phyloP scores from a whole-genome alignment of 2,797 vertebrate genomes.

The Sebastes hubbsi region DNA sequence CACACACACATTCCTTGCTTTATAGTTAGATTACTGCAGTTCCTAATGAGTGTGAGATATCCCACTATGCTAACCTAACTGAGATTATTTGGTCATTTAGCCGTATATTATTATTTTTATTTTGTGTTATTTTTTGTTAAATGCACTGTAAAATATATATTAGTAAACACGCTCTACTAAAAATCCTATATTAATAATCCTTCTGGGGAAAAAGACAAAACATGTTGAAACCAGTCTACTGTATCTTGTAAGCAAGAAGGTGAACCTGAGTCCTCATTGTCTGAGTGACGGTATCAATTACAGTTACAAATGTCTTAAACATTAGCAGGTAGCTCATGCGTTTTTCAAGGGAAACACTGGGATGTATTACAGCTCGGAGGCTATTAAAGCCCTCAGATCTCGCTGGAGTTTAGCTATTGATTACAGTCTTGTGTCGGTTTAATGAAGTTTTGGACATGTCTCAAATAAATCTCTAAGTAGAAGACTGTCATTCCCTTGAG shows the following conservation, averaged over 20 bases:
- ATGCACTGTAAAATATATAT: not conserved
- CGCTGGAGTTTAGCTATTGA: constrained; percentile 22
- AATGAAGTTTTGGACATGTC: constrained; percentile 37
- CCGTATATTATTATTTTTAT: not conserved
- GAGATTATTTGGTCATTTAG: not conserved
- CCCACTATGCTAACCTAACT: not conserved
- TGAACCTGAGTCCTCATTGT: not conserved
- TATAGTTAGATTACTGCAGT: no score
- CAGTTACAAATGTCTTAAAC: constrained; percentile 11
- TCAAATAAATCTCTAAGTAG: constrained; percentile 20
- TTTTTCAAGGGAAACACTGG: constrained; percentile 13
- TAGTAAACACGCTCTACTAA: not conserved
- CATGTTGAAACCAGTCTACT: not conserved
- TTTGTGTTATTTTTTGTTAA: not conserved
- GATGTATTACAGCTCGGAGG: constrained; percentile 4
- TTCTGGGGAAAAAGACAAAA: not conserved
- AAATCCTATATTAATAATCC: not conserved
- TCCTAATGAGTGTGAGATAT: no score
- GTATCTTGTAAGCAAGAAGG: not conserved
- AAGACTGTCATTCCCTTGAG: not conserved
- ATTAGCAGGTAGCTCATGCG: not conserved
- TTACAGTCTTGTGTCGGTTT: constrained; percentile 35
- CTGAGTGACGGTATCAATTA: constrained; percentile 23
- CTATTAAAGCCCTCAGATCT: not conserved
- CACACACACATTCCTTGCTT: no score